These are phyloP conservation scores for Bombus breviceps DNA, from an alignment of 1,140 invertebrate genomes.

Conservation along the genomic window DNA sequence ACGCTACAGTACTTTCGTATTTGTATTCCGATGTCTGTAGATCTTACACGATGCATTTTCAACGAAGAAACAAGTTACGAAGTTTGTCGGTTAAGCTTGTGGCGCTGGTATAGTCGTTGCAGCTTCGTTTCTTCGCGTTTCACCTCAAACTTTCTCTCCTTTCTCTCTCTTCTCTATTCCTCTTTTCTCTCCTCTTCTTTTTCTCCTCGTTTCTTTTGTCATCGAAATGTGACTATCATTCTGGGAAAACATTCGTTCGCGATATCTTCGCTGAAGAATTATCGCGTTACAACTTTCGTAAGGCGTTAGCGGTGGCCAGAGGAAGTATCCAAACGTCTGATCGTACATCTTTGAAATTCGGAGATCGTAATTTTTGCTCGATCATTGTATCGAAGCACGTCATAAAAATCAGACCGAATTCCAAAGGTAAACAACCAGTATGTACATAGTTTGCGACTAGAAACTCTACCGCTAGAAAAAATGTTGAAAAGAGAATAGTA, in stretches of 20 bases:
- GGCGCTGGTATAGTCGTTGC: background rate
- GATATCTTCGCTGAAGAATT: background rate
- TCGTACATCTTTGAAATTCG: background rate
- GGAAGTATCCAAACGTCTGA: background rate
- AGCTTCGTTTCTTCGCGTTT: slow-evolving; percentile 6
- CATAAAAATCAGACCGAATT: background rate
- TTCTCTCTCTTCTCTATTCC: too few species aligned
- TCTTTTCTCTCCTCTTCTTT: background rate
- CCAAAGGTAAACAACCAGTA: background rate
- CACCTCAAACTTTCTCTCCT: background rate
- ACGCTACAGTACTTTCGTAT: slow-evolving; percentile 22
- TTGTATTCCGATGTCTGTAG: slow-evolving; percentile 12
- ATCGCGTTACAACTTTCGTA: background rate
- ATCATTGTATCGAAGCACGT: background rate
- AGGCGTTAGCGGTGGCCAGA: fast-evolving
- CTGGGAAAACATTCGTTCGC: too few species aligned
- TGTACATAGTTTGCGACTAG: background rate
- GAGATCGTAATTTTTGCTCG: background rate
- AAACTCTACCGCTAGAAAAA: background rate
- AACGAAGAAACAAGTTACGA: slow-evolving; percentile 39
- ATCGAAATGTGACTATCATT: background rate
- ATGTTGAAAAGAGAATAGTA: background rate
- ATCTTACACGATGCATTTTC: slow-evolving; percentile 38
- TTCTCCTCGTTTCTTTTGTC: background rate
- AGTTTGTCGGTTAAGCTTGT: slow-evolving; percentile 36